These are phyloP conservation scores for Incurvaria masculella DNA, from an alignment of 2,888 invertebrate genomes.

Conservation along the genomic window DNA sequence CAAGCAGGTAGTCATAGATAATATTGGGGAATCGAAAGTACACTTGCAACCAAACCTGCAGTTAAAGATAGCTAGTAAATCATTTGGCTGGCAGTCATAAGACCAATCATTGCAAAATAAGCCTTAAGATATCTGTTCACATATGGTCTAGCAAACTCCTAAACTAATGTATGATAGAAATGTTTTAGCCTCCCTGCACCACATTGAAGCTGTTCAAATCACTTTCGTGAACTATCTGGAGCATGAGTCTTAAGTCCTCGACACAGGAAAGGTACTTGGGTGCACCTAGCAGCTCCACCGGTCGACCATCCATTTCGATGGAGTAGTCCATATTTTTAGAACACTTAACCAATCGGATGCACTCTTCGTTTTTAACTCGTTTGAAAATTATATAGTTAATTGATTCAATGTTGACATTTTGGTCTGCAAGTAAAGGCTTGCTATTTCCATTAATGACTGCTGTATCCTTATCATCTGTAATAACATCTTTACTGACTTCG, in stretches of 20 bases:
- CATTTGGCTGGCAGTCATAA: too few relatives aligned
- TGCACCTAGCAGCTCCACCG: conserved; percentile 45
- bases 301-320: conserved; percentile 39
- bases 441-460: conserved; percentile 4
- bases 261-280: conserved; percentile 44
- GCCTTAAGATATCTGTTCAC: not conserved
- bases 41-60: too few relatives aligned
- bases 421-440: conserved; percentile 10
- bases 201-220: conserved; percentile 42
- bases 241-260: conserved; percentile 46
- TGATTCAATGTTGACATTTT: conserved; percentile 6
- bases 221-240: conserved; percentile 51
- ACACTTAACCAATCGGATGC: conserved; percentile 40
- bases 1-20: too few relatives aligned
- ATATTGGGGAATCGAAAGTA: too few relatives aligned
- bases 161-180: conserved; percentile 14
- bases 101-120: too few relatives aligned
- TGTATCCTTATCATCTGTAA: conserved; percentile 3
- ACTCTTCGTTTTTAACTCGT: conserved; percentile 31
- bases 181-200: conserved; percentile 22
- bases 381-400: conserved; percentile 43
- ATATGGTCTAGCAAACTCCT: conserved; percentile 18
- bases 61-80: too few relatives aligned
- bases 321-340: conserved; percentile 43
- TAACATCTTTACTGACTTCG: not conserved